Percentiles rank a stretch among this genome's conserved stretches.
phyloP scores from a whole-genome alignment of 2,113 vertebrate genomes.

The Atherinomorus stipes region DNA sequence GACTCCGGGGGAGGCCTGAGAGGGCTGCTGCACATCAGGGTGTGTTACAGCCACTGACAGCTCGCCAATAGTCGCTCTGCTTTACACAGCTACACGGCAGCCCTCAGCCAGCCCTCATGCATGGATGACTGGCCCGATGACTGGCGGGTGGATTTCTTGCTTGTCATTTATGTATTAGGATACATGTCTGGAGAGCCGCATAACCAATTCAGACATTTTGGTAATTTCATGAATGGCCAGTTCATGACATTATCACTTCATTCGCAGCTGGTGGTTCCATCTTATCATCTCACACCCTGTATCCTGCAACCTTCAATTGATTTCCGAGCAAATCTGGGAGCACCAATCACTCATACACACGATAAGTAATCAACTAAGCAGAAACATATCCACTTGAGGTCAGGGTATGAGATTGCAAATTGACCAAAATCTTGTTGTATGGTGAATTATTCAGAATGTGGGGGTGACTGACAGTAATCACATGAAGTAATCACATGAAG shows the following conservation, averaged over 20 bases:
- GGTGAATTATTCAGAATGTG: background rate
- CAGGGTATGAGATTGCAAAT: background rate
- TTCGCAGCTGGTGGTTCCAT: slow-evolving; percentile 14
- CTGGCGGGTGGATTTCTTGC: slow-evolving; percentile 54
- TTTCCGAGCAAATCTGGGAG: slow-evolving; percentile 1
- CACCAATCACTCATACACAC: slow-evolving; percentile 5
- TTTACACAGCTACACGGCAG: slow-evolving; percentile 57
- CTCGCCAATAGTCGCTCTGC: slow-evolving; percentile 69
- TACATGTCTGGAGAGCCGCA: slow-evolving; percentile 33
- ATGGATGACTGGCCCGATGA: slow-evolving; percentile 44
- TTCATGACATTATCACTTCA: slow-evolving; percentile 5
- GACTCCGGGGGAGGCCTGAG: slow-evolving; percentile 55
- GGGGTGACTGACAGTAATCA: slow-evolving; percentile 2
- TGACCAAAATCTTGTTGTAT: background rate
- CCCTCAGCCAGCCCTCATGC: slow-evolving; percentile 26
- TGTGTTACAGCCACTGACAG: slow-evolving; percentile 74
- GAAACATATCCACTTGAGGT: slow-evolving; percentile 1
- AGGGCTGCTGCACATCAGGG: slow-evolving; percentile 48
- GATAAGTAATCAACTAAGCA: slow-evolving; percentile 8
- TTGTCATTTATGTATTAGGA: slow-evolving; percentile 51
- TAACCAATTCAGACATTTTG: slow-evolving; percentile 41
- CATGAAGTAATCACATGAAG: slow-evolving; percentile 11
- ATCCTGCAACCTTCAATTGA: slow-evolving; percentile 5
- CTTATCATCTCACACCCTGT: background rate
- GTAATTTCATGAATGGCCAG: slow-evolving; percentile 55